Percentiles rank a stretch among this genome's conserved stretches.
Evolutionary conservation across 2,797 vertebrate genomes (phyloP).

Genomic region (Anguilla megastoma): DNA sequence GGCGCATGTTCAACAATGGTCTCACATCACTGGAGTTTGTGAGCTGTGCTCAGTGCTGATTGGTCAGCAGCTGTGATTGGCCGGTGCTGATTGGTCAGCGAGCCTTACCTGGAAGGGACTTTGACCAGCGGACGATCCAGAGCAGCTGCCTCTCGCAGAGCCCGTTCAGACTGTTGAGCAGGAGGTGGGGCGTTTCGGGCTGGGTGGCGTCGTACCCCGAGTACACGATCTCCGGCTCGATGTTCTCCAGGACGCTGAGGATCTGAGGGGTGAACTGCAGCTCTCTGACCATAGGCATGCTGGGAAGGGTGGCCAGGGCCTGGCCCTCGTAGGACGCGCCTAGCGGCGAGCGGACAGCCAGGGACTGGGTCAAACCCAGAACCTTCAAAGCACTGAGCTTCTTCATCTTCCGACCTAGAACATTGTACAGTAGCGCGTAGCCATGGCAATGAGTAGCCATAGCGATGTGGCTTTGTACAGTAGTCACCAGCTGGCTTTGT

Average conservation of each 20-base stretch:
- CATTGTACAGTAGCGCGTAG: not conserved
- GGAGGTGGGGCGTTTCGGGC: conserved; percentile 80
- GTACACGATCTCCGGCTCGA: conserved; percentile 88
- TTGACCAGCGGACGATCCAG: conserved; percentile 97
- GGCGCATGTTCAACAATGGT: not conserved
- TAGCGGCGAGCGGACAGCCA: conserved; percentile 71
- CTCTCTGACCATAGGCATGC: conserved; percentile 79
- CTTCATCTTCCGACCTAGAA: conserved; percentile 90
- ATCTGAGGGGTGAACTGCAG: conserved; percentile 84
- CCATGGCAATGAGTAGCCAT: not conserved
- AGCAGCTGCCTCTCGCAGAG: conserved; percentile 94
- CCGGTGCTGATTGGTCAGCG: conserved; percentile 23
- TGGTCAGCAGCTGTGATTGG: not conserved
- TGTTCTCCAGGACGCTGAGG: conserved; percentile 85
- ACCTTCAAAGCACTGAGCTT: conserved; percentile 88
- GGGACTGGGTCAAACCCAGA: conserved; percentile 74
- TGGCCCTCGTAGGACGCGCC: conserved; percentile 62
- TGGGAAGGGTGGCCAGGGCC: conserved; percentile 74
- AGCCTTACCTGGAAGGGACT: conserved; percentile 91
- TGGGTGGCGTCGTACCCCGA: conserved; percentile 86
- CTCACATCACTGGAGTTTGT: not conserved
- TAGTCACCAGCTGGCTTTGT: not conserved
- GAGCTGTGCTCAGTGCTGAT: not conserved
- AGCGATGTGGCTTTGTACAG: not conserved
- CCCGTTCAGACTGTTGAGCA: conserved; percentile 90